Conservation (phyloP, 2,113 vertebrate species). For the Nycticebus coucang region DNA sequence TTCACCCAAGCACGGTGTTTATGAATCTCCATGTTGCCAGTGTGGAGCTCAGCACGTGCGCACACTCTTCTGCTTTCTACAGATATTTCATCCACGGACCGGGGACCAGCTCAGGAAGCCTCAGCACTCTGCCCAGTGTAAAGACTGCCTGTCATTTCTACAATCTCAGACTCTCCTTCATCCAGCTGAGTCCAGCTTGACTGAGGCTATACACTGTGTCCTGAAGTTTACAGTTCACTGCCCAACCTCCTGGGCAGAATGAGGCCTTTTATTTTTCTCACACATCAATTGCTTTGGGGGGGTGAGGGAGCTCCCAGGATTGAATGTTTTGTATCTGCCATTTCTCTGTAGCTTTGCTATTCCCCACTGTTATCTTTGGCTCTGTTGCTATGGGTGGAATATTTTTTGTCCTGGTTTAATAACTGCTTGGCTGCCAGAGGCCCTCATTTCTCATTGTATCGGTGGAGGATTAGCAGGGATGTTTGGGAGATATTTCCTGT, state of each 20-base stretch:
- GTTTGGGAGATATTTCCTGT: conserved; percentile 87
- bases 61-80: not conserved
- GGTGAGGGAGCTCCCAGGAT: conserved; percentile 22
- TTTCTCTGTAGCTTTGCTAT: conserved; percentile 71
- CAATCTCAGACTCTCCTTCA: not conserved
- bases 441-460: conserved; percentile 86
- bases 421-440: conserved; percentile 82
- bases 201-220: not conserved
- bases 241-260: conserved; percentile 5
- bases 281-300: not conserved
- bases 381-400: conserved; percentile 79
- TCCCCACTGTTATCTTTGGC: conserved; percentile 87
- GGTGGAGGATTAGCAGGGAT: conserved; percentile 85
- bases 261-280: conserved; percentile 56
- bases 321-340: conserved; percentile 69
- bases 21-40: not conserved
- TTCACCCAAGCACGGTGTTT: not conserved
- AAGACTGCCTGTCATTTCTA: not conserved
- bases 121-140: not conserved
- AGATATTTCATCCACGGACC: not conserved
- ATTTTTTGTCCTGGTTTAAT: conserved; percentile 84
- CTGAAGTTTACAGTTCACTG: not conserved
- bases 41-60: not conserved
- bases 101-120: not conserved
- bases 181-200: not conserved